Conservation (phyloP, 2,113 vertebrate genomes). For the Cyphotilapia sp. region DNA sequence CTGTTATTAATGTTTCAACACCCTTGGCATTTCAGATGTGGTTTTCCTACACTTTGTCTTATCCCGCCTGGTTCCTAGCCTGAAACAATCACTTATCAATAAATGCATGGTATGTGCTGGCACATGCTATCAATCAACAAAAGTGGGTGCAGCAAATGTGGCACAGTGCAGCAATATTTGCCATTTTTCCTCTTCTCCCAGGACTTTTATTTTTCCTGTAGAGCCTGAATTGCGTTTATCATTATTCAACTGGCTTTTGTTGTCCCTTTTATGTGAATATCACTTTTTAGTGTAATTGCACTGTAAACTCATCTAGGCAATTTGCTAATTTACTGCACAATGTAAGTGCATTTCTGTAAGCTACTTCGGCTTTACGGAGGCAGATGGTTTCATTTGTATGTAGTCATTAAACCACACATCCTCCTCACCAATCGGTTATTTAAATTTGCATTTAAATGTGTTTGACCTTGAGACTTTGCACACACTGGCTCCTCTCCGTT, state of each 20-base stretch:
- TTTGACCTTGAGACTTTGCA: constrained; percentile 67
- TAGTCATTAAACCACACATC: constrained; percentile 60
- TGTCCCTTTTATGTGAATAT: neutral
- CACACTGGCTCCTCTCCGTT: constrained; percentile 53
- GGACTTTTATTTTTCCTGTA: neutral
- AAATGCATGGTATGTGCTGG: constrained; percentile 3
- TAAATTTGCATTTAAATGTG: constrained; percentile 72
- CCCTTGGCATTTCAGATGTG: constrained; percentile 39
- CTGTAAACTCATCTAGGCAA: constrained; percentile 9
- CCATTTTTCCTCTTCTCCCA: neutral
- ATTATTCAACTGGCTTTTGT: neutral
- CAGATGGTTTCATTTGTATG: constrained; percentile 68
- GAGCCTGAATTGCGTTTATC: neutral
- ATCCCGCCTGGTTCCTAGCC: neutral
- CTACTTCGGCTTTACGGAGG: neutral
- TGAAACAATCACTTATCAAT: constrained; percentile 49
- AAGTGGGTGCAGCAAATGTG: neutral
- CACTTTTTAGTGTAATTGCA: constrained; percentile 22
- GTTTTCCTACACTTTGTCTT: constrained; percentile 36
- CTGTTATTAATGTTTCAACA: constrained; percentile 24
- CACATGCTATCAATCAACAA: constrained; percentile 25
- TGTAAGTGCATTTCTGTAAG: constrained; percentile 23
- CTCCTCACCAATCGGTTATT: constrained; percentile 52
- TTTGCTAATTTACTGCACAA: constrained; percentile 36
- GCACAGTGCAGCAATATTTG: neutral